A percentile compares a stretch with the other conserved stretches of the same genome.
Evolutionary conservation across 2,888 invertebrate species (phyloP).

Genomic region (Calliopum simillimum): DNA sequence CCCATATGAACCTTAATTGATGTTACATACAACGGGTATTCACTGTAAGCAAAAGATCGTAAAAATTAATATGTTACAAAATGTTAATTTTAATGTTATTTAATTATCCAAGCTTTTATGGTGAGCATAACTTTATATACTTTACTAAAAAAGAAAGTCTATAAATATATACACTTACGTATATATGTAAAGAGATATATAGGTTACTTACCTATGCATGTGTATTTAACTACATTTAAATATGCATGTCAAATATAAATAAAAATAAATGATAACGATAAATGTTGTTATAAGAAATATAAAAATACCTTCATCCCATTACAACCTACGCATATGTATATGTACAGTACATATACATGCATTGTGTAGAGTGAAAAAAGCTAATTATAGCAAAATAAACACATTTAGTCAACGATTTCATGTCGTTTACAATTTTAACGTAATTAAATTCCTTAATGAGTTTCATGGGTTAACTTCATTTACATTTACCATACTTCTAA

Average conservation of each 20-base stretch:
- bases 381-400: background rate
- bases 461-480: conserved; percentile 2
- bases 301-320: conserved; percentile 49
- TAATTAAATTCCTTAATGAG: conserved; percentile 25
- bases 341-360: background rate
- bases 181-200: too few relatives aligned
- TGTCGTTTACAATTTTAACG: conserved; percentile 3
- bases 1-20: too few relatives aligned
- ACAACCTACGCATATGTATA: conserved; percentile 42
- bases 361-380: background rate
- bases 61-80: too few relatives aligned
- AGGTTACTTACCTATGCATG: too few relatives aligned
- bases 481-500: background rate
- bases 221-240: too few relatives aligned
- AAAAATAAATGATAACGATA: conserved; percentile 42
- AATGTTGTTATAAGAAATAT: conserved; percentile 41
- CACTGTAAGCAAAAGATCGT: too few relatives aligned
- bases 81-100: too few relatives aligned
- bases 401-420: background rate
- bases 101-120: too few relatives aligned
- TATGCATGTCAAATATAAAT: conserved; percentile 21
- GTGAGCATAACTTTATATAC: too few relatives aligned
- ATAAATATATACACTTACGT: too few relatives aligned
- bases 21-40: too few relatives aligned
- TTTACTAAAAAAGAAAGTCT: too few relatives aligned